Base-by-base conservation (phyloP, 2,797 vertebrate species). In the Acrocephalus scirpaceus region DNA sequence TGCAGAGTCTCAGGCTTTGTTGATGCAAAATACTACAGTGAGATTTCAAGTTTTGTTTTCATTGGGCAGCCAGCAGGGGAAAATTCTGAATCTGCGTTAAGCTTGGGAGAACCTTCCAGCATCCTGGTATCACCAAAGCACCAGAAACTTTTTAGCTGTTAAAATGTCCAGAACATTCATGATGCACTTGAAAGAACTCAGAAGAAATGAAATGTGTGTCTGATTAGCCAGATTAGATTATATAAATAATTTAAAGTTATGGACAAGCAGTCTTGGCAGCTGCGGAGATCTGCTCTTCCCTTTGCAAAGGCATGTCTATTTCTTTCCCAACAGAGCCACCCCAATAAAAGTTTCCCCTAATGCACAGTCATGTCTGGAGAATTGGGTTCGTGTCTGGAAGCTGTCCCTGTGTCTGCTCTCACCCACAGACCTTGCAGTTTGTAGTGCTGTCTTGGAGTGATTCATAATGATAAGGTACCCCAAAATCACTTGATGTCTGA, bases 191-290 rank as follows among this genome's bases (percentile, higher is more conserved):
- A 67, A 94, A 87, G 50, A 58, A 54, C 67, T 85, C 44, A 54
- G 70, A 83, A 91, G 86, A 53, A 92, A 96, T 82, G 61, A 93
- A 93, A 93, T 47, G 42, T 53, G 27, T 91, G 78, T 92, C 95
- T 95, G 90, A 96, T 91, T 86, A 97, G 79, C 45, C 77, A 73
- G 75, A 88, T 81, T 93, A 86, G 51, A 73, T 83, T 81, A 77
- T 58, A 93, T 62, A 95, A 82, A 93, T 89, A 86, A 87, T 91
- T 80, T 84, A 50, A 91, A 96, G 87, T 72, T 23, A 65, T 57
- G 51, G 61, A 79, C 86, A 84, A 88, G 61, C 60, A 13, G 16
- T 74, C 88, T 90, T 4, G 2, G 2, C 23, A 64, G 42, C 62
- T 80, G 19, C 5, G 57, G 69, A 90, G n/a, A 70, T 69, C 58